A percentile compares a stretch with the other conserved stretches of the same genome.
Evolutionary conservation across 2,888 invertebrate genomes (phyloP).

Genomic region (Drosophila pegasa): DNA sequence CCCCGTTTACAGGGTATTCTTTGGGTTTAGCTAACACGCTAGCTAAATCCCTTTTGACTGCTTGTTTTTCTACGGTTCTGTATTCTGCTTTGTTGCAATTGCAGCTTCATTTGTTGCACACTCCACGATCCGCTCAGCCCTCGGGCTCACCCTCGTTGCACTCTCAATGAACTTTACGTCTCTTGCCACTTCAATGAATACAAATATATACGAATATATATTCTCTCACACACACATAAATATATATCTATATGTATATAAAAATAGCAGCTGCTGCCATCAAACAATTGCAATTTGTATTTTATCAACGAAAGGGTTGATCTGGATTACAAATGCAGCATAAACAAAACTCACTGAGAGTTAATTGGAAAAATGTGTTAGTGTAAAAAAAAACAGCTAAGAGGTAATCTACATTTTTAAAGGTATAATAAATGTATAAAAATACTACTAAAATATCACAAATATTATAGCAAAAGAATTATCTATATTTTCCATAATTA

Average conservation of each 20-base stretch:
- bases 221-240: conserved; percentile 2
- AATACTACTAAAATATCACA: too few species aligned
- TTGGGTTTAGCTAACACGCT: background rate
- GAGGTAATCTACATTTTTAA: too few species aligned
- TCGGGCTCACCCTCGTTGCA: conserved; percentile 46
- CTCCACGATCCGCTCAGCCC: conserved; percentile 10
- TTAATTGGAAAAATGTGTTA: background rate
- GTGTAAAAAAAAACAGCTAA: too few species aligned
- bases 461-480: too few species aligned
- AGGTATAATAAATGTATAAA: too few species aligned
- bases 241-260: background rate
- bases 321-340: background rate
- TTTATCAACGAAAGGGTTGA: conserved; percentile 11
- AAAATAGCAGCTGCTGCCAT: conserved; percentile 7
- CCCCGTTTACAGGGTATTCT: background rate
- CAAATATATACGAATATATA: conserved; percentile 34
- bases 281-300: conserved; percentile 12
- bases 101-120: conserved; percentile 68
- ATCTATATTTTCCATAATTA: too few species aligned
- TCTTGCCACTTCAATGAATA: conserved; percentile 45
- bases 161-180: conserved; percentile 22
- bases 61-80: conserved; percentile 15
- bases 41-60: background rate
- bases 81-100: conserved; percentile 46
- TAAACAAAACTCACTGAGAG: background rate